Evolutionary conservation across 1,140 invertebrate genomes (phyloP), one percentile per base, ranked within the genome.

Genomic region (Chironomus striatipennis): DNA sequence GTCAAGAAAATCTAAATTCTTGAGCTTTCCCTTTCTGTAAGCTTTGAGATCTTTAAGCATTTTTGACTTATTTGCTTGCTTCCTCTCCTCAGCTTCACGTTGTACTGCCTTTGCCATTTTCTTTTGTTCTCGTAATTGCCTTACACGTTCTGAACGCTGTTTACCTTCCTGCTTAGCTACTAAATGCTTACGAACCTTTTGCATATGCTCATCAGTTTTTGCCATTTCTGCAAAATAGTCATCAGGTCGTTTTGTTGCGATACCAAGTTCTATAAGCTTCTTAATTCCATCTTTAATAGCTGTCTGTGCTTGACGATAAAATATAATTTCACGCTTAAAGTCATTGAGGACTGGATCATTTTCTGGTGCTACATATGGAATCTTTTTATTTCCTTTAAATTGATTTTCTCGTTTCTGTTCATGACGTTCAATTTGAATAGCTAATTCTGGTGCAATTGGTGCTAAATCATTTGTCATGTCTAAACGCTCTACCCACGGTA

Each of bases 181-280:
- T 0, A 98, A 80, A 79, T 91, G 91, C 79, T 91, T 86, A 73
- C 95, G 87, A 0, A 98, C 90, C 83, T 97, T 98, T 79, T 98
- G 94, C 98, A 99, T 99, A 77, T 99, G 98, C 64, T 89, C 87
- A 84, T 99, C 98, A 73, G 93, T 88, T 82, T 99, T 99, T 2
- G 95, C 95, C 98, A 99, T 99, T 87, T 99, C 93, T 0, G 97
- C 98, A 85, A 98, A 99, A 84, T 98, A 99, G 84, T 99, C 97
- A 42, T 95, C 91, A 0, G 98, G 98, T 75, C 89, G 86, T 79
- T 88, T 91, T 0, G 94, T 97, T 0, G 87, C 85, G 57, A 98
- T 85, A 21, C 88, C 88, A 3, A 95, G 79, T 76, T 89, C 87
- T 73, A 94, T 90, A 5, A 98, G 82, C 73, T 86, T 86, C 21